phyloP scores from a whole-genome alignment of 1,140 invertebrate genomes.

The Cotesia typhae region DNA sequence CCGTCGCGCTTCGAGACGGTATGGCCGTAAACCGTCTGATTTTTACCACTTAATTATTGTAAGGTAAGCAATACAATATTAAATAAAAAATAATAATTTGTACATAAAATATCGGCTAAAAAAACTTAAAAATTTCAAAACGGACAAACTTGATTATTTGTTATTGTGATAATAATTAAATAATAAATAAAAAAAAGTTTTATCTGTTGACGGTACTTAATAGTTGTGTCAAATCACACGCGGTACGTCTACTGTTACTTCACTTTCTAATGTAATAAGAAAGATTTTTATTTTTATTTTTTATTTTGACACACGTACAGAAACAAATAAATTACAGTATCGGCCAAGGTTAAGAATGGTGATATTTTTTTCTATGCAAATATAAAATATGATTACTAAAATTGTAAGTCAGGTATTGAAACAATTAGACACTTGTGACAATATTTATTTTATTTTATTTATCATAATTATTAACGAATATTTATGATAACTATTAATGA shows the following conservation, averaged over 20 bases:
- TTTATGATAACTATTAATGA: not conserved
- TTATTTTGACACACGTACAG: constrained; percentile 16
- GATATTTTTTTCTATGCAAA: not conserved
- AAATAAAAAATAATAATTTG: not conserved
- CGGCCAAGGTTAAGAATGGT: not conserved
- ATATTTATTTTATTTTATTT: not conserved
- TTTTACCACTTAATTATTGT: constrained; percentile 23
- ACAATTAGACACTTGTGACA: no score
- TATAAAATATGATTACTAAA: not conserved
- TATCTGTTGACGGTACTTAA: not conserved
- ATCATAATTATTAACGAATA: not conserved
- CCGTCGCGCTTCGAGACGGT: constrained; percentile 50
- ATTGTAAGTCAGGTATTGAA: no score
- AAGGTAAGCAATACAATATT: not conserved
- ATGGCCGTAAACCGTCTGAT: constrained; percentile 46
- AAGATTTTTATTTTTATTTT: not conserved
- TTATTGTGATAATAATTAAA: no score
- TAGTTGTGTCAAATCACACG: constrained; percentile 39
- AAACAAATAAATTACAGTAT: not conserved
- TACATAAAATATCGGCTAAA: not conserved
- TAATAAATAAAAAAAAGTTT: not conserved
- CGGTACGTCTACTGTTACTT: constrained; percentile 50
- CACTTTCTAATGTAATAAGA: constrained; percentile 36
- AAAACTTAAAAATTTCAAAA: not conserved
- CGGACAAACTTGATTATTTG: not conserved